Evolutionary conservation across 2,113 vertebrate species (phyloP), one percentile per base, ranked within the genome.

Genomic region (Castor canadensis): DNA sequence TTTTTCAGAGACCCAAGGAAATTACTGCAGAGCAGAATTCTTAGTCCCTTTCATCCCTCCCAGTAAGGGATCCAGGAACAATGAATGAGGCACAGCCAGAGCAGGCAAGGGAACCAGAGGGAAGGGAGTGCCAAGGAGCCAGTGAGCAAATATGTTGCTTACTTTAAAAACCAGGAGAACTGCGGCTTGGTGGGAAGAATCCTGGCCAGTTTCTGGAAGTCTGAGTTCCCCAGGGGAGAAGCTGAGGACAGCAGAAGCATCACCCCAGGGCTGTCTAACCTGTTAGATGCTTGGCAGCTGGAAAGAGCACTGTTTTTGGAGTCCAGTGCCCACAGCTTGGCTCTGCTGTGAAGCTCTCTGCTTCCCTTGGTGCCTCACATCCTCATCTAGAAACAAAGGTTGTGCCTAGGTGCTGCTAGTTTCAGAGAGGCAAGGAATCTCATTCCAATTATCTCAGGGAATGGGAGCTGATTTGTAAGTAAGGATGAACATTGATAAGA

Each of bases 21-120:
- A 86, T 91, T 92, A 96, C 84, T 82, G 76, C 71, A 69, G 93
- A 93, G 81, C 94, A 79, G 79, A 93, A 93, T 93, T 83, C 93
- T 92, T 67, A 58, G 84, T 90, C 93, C 90, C 67, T 97, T 96
- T 96, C 96, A 96, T 94, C 62, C 62, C 52, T 92, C 87, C 69
- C 82, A 1, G 9, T 60, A 93, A 89, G 92, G 80, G 95, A 30
- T 94, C 71, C 58, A 16, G 84, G 45, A 79, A 82, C 89, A 95
- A 90, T 54, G 92, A 87, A 43, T 19, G 9, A 0, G 11, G 60
- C 95, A 26, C 90, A 92, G 94, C 67, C 47, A 28, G 92, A 93
- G 89, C 1, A 52, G 58, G 87, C 32, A 2, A 81, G 79, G 64
- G 10, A 73, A 5, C 40, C 16, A 83, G 54, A 73, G 71, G 71